Conservation (phyloP, 2,113 vertebrate genomes). For the Nesospiza acunhae region DNA sequence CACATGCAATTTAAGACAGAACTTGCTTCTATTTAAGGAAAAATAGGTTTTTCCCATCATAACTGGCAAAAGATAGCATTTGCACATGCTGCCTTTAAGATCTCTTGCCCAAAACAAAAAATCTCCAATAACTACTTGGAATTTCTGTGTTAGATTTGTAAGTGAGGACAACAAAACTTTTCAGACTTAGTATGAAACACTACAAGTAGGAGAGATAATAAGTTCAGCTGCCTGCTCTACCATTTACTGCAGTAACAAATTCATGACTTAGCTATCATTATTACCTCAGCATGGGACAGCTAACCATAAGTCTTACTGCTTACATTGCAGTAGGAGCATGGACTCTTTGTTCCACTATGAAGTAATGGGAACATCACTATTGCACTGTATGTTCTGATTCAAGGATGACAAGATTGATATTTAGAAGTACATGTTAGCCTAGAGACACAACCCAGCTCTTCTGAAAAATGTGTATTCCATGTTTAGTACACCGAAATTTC, state of each 20-base stretch:
- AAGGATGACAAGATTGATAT: neutral
- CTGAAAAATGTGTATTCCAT: rapidly evolving
- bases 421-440: neutral
- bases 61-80: neutral
- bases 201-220: neutral
- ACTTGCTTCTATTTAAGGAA: neutral
- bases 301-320: neutral
- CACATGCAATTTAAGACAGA: neutral
- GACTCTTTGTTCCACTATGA: neutral
- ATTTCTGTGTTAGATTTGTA: neutral
- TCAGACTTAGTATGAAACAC: neutral
- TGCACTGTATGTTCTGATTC: neutral
- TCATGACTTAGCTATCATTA: neutral
- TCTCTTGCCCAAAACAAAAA: neutral
- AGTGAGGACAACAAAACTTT: neutral
- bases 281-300: neutral
- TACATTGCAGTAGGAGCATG: neutral
- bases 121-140: neutral
- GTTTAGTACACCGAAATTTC: neutral
- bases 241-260: neutral
- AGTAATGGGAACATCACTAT: neutral
- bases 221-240: neutral
- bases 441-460: neutral
- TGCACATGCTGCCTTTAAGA: neutral
- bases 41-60: neutral